Base-by-base conservation (phyloP, 2,888 invertebrate species). In the Zaprionus lineosus region DNA sequence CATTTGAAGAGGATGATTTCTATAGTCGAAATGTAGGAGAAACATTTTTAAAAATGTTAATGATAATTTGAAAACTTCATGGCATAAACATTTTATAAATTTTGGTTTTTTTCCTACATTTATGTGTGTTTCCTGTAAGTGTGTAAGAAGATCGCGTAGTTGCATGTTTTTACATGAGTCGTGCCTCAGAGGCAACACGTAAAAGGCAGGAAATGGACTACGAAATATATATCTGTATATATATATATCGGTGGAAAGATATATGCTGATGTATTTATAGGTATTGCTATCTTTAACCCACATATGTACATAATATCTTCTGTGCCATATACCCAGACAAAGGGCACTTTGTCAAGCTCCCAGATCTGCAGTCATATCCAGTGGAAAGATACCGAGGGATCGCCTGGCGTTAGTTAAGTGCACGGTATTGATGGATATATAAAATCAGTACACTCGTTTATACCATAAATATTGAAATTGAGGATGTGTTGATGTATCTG, bases 291-390 rank as follows among this genome's bases (percentile, higher is more conserved):
- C 3, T 29, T 6, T 31, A 31, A 9, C 14, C 11, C 12, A 31
- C 6, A 31, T 7, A 31, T 11, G 4, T 31, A 3, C 12, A 31
- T n/a, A n/a, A n/a, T n/a, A n/a, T n/a, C n/a, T n/a, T n/a, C n/a
- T n/a, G n/a, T n/a, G n/a, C n/a, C n/a, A n/a, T n/a, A n/a, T n/a
- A n/a, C n/a, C n/a, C n/a, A n/a, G n/a, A n/a, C 48, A 44, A 51
- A 67, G 63, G 41, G 56, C 41, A 51, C 48, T 52, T 69, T 63
- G 64, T 63, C 64, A 63, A n/a, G n/a, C n/a, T n/a, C n/a, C n/a
- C n/a, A n/a, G n/a, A n/a, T n/a, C n/a, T n/a, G n/a, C n/a, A n/a
- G n/a, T n/a, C n/a, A n/a, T n/a, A n/a, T n/a, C n/a, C n/a, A n/a
- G n/a, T n/a, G n/a, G n/a, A n/a, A 31, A 12, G 29, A 8, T 5